phyloP scores from a whole-genome alignment of 2,113 vertebrate genomes.

The Forbesichthys agassizii region DNA sequence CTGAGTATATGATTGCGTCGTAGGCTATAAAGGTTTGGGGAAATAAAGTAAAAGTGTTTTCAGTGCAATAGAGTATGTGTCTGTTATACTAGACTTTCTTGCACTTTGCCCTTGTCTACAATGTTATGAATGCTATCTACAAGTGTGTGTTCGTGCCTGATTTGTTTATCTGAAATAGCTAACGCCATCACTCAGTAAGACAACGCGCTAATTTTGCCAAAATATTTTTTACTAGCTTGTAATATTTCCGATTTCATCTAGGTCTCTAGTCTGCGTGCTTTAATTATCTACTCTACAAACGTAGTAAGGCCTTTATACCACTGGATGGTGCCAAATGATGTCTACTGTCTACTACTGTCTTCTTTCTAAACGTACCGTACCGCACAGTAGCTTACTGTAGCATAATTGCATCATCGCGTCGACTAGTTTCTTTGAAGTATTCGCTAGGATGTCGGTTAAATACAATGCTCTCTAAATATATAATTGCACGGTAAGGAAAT shows the following conservation, averaged over 20 bases:
- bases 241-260: not conserved
- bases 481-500: too few species aligned
- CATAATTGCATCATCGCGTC: too few species aligned
- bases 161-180: constrained; percentile 4
- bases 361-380: not conserved
- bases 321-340: constrained; percentile 32
- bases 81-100: constrained; percentile 23
- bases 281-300: too few species aligned
- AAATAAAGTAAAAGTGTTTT: constrained; percentile 32
- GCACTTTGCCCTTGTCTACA: constrained; percentile 69
- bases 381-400: too few species aligned
- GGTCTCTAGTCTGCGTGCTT: not conserved
- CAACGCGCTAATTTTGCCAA: too few species aligned
- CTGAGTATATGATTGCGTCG: constrained; percentile 3
- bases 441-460: too few species aligned
- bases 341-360: constrained; percentile 1
- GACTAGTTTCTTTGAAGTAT: too few species aligned
- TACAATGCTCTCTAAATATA: too few species aligned
- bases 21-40: constrained; percentile 44
- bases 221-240: too few species aligned
- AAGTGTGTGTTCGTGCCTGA: constrained; percentile 13
- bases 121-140: constrained; percentile 42
- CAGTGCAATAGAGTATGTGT: not conserved
- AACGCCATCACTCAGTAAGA: too few species aligned
- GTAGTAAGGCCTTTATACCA: constrained; percentile 19